Base-by-base conservation (phyloP, 2,888 invertebrate species). In the Pollenia amentaria region DNA sequence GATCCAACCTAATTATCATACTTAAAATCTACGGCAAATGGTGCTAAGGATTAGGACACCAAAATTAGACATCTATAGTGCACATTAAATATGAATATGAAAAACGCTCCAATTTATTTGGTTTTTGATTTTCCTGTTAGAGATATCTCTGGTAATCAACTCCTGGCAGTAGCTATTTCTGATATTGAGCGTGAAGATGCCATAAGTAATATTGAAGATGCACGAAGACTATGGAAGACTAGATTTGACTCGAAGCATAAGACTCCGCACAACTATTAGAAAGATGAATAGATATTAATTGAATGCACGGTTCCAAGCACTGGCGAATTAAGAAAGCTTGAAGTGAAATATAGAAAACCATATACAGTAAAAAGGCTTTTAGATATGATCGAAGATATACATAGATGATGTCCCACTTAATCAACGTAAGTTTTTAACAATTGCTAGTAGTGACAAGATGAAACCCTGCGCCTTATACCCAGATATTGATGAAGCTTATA, bases 381-480 rank as follows among this genome's bases (percentile, higher is more conserved):
- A 64, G 88, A 38, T 60, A 60, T 42, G 60, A 84, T 70, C 0
- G 76, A 38, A 46, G 65, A 84, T 4, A n/a, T n/a, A n/a, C n/a
- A 51, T 60, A 10, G 70, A 70, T 8, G 62, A 21, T 51, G 76
- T 78, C 29, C 86, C 79, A 14, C 62, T 53, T 8, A 79, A 75
- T 4, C 70, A 80, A 14, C 64, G 78, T 7, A 57, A 53, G 21
- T 85, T 84, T 18, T 77, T 69, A 46, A 86, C 83, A 11, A 42
- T 86, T 1, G 72, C 62, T 0, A 87, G 85, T 69, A 85, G 83
- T 42, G 88, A 87, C 12, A 84, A 84, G 38, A n/a, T 88, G 48
- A 88, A 85, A 16, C 55, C 85, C 0, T 82, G 85, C 48, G 51
- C 42, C 10, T 21, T 88, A 9, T 70, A 53, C 38, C 83, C 77